phyloP scores from a whole-genome alignment of 2,888 invertebrate genomes.

The Micropterix aruncella region DNA sequence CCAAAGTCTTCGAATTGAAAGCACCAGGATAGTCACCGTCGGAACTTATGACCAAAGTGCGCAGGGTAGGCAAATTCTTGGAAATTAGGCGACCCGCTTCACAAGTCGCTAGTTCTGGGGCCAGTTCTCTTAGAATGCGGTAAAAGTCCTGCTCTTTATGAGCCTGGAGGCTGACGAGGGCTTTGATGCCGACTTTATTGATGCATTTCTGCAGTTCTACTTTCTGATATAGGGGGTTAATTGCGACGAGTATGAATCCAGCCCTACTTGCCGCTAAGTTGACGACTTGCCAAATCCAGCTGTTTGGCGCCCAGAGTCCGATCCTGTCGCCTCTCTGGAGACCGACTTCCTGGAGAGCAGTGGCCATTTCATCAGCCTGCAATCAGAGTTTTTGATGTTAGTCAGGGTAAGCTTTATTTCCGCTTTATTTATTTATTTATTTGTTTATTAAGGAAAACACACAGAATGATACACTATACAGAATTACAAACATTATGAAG shows the following conservation, averaged over 20 bases:
- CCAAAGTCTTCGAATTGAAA: too few relatives aligned
- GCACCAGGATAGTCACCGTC: constrained; percentile 31
- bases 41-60: constrained; percentile 38
- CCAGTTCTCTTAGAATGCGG: constrained; percentile 37
- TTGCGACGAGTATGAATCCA: constrained; percentile 61
- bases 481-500: too few relatives aligned
- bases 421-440: too few relatives aligned
- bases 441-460: too few relatives aligned
- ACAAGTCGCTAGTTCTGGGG: constrained; percentile 39
- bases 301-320: constrained; percentile 74
- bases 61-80: constrained; percentile 33
- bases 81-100: constrained; percentile 33
- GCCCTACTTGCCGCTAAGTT: constrained; percentile 58
- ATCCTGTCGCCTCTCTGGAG: constrained; percentile 61
- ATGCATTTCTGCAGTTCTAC: constrained; percentile 61
- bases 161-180: constrained; percentile 47
- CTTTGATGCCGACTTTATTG: constrained; percentile 54
- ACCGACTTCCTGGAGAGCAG: constrained; percentile 56
- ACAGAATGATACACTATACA: too few relatives aligned
- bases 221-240: constrained; percentile 66
- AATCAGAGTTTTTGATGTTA: too few relatives aligned
- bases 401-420: too few relatives aligned
- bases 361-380: constrained; percentile 58
- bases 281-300: constrained; percentile 57
- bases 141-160: constrained; percentile 56